Percentiles rank a stretch among this genome's conserved stretches.
Evolutionary conservation across 2,888 invertebrate species (phyloP).

Genomic region (Leucophora obtusa): DNA sequence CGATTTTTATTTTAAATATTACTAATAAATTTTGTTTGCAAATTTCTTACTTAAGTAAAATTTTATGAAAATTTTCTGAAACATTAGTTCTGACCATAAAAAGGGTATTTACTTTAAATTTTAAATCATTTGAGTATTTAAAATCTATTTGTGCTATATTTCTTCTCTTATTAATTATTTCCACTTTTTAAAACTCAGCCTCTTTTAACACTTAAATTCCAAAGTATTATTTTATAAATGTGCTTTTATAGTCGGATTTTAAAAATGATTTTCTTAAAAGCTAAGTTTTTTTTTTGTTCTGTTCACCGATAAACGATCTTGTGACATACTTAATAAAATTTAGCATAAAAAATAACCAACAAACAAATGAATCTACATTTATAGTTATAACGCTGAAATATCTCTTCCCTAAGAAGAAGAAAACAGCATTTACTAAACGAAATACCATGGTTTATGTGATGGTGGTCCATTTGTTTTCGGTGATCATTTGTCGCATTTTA

Average conservation of each 20-base stretch:
- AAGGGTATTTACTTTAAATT: no score
- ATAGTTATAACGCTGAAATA: conserved; percentile 39
- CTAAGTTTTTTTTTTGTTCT: conserved; percentile 58
- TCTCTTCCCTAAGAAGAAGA: conserved; percentile 23
- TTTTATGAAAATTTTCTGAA: no score
- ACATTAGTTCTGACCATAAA: no score
- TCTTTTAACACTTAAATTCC: background rate
- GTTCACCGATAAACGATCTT: conserved; percentile 63
- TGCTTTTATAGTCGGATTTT: background rate
- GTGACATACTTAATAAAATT: conserved; percentile 61
- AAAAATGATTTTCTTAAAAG: conserved; percentile 46
- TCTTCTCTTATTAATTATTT: no score
- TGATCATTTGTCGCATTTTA: conserved; percentile 63
- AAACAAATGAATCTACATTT: conserved; percentile 53
- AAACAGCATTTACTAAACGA: conserved; percentile 31
- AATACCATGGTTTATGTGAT: conserved; percentile 48
- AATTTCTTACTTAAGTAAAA: no score
- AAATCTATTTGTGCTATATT: no score
- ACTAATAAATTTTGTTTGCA: no score
- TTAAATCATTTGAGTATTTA: no score
- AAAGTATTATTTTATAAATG: background rate
- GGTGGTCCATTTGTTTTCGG: conserved; percentile 63
- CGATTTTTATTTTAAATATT: no score
- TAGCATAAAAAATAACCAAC: conserved; percentile 33
- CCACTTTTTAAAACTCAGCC: background rate